Evolutionary conservation across 2,888 invertebrate genomes (phyloP).

Genomic region (Podabrus alpinus): DNA sequence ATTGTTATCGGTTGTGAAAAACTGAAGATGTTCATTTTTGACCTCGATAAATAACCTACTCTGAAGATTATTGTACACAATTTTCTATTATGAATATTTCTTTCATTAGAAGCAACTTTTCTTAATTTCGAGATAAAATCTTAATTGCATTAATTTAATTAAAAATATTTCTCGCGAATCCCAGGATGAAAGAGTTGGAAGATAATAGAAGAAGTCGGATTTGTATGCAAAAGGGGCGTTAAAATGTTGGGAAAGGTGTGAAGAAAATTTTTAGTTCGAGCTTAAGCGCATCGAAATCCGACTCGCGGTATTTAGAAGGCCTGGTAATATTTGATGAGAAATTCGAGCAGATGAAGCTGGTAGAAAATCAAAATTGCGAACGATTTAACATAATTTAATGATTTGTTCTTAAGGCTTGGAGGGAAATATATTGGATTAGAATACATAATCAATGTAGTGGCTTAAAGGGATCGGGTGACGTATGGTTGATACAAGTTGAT

Average conservation of each 20-base stretch:
- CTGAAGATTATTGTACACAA: not conserved
- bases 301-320: not conserved
- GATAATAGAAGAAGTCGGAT: not conserved
- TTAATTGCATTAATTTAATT: not conserved
- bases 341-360: not conserved
- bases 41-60: conserved; percentile 4
- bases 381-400: not conserved
- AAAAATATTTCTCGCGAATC: not conserved
- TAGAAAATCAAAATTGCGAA: not conserved
- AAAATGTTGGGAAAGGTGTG: no score
- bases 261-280: not conserved
- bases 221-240: not conserved
- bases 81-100: conserved; percentile 1
- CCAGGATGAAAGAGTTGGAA: not conserved
- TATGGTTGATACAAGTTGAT: not conserved
- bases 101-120: not conserved
- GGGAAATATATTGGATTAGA: not conserved
- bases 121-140: conserved; percentile 1
- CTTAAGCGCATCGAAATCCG: not conserved
- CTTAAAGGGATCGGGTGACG: not conserved
- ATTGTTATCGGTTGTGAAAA: not conserved
- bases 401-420: not conserved
- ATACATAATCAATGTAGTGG: not conserved
- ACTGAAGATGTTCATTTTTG: not conserved
- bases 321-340: not conserved